Conservation (phyloP, 2,797 vertebrate genomes). For the Typhlichthys eigenmanni region DNA sequence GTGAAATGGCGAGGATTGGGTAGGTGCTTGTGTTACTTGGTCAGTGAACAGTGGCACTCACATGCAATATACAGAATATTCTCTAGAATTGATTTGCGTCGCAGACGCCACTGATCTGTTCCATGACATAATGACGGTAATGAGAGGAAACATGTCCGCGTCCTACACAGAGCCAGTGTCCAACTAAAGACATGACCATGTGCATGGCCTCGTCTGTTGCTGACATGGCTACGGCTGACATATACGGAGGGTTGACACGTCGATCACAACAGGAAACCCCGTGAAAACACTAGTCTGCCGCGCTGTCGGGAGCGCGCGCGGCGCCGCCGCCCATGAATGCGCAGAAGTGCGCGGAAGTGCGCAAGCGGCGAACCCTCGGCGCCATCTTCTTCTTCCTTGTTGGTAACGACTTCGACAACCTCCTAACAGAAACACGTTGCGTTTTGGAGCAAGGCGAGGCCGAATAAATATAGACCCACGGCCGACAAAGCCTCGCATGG, state of each 20-base stretch:
- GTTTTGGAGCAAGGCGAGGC: too few relatives aligned
- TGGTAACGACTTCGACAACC: constrained; percentile 2
- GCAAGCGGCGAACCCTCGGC: constrained; percentile 32
- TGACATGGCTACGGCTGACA: neutral
- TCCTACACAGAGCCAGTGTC: neutral
- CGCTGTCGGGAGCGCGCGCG: constrained; percentile 59
- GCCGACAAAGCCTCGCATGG: accelerated
- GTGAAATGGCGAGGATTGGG: neutral
- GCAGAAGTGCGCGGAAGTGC: constrained; percentile 19
- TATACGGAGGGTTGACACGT: constrained; percentile 2
- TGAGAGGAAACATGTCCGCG: neutral
- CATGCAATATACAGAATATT: too few relatives aligned
- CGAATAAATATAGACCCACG: accelerated
- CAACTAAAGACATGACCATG: neutral
- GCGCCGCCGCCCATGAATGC: constrained; percentile 59
- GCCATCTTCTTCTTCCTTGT: constrained; percentile 75
- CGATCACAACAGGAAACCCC: constrained; percentile 66
- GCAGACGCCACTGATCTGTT: neutral
- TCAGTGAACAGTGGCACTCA: too few relatives aligned
- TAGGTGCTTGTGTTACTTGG: constrained; percentile 34
- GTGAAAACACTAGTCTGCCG: neutral
- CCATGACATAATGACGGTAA: neutral
- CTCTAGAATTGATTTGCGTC: neutral
- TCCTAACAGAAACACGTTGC: neutral
- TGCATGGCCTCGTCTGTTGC: neutral